Conservation (phyloP, 2,888 invertebrate species). For the Nomada lathburiana region DNA sequence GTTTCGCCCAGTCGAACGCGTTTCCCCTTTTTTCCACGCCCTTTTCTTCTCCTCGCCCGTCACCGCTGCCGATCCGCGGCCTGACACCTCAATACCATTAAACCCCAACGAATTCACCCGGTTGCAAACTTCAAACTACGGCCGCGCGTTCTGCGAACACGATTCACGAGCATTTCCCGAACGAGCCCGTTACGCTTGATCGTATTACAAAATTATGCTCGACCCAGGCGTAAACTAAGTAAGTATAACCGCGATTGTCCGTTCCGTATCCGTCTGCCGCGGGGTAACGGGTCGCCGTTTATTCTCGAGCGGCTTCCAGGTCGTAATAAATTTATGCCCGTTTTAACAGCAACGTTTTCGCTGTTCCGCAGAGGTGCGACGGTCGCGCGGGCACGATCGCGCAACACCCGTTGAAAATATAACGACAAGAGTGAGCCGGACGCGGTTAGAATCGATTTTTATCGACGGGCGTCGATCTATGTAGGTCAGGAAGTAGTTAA, state of each 20-base stretch:
- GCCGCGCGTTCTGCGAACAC: neutral
- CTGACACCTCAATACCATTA: no score
- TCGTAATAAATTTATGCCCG: constrained; percentile 44
- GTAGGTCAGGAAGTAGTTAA: constrained; percentile 62
- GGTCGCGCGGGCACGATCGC: neutral
- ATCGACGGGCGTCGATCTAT: constrained; percentile 21
- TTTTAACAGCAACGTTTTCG: constrained; percentile 27
- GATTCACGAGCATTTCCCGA: neutral
- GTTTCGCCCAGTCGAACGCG: no score
- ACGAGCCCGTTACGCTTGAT: neutral
- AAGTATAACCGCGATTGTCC: neutral
- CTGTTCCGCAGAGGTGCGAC: neutral
- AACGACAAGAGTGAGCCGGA: neutral
- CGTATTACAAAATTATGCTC: constrained; percentile 18
- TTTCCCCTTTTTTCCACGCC: no score
- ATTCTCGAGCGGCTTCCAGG: constrained; percentile 13
- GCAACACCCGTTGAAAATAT: neutral
- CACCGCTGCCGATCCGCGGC: no score
- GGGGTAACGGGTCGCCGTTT: constrained; percentile 44
- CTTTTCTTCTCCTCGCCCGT: no score
- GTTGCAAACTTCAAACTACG: neutral
- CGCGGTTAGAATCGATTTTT: constrained; percentile 24
- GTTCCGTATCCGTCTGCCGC: constrained; percentile 5
- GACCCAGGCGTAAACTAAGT: constrained; percentile 23
- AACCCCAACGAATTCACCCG: no score